phyloP scores from a whole-genome alignment of 2,113 vertebrate species.

The Herpailurus yagouaroundi region DNA sequence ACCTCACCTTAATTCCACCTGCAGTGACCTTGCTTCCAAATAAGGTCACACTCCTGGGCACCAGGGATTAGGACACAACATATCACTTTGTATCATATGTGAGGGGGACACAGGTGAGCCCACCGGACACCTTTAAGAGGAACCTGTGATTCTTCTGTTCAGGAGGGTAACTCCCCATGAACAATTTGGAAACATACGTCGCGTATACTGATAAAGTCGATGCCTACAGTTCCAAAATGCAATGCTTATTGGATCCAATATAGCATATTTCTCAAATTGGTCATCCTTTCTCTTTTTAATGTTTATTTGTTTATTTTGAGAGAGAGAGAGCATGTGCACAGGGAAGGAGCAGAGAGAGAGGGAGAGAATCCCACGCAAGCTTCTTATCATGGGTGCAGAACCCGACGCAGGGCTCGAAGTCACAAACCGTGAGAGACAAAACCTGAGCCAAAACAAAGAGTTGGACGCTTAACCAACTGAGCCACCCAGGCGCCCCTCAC shows the following conservation, averaged over 20 bases:
- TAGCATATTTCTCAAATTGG: not conserved
- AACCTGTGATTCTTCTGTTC: not conserved
- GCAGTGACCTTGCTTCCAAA: not conserved
- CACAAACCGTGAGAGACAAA: not conserved
- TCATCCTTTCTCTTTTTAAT: not conserved
- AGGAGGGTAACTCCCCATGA: fast-evolving
- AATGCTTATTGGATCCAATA: not conserved
- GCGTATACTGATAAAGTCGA: fast-evolving
- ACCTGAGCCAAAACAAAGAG: not conserved
- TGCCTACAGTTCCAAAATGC: not conserved
- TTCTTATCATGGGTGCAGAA: not conserved
- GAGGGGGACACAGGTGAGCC: not conserved
- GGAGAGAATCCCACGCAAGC: not conserved
- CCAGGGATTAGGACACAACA: not conserved
- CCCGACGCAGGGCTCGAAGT: fast-evolving
- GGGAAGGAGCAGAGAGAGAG: not conserved
- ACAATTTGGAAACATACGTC: not conserved
- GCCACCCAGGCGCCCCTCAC: not conserved
- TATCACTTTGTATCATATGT: not conserved
- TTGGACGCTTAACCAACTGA: not conserved
- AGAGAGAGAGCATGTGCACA: not conserved
- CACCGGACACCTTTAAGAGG: no score
- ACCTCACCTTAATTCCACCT: no score
- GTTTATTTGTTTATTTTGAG: not conserved
- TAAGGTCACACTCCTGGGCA: not conserved